Base-by-base conservation (phyloP, 2,888 invertebrate genomes). In the Scaptomyza parva region DNA sequence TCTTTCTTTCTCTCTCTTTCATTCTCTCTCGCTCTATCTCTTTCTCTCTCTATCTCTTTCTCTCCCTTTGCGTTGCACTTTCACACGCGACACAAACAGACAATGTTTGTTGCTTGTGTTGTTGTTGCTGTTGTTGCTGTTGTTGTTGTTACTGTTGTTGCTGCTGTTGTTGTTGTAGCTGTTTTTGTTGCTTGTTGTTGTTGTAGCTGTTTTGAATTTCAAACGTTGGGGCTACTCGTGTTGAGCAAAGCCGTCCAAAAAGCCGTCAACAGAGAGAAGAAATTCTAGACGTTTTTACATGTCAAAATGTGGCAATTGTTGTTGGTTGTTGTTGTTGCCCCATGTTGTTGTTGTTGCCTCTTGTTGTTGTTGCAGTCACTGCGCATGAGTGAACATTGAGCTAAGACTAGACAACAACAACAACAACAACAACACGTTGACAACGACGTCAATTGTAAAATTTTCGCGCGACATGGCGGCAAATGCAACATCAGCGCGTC, bases 311-410 rank as follows among this genome's bases (percentile, higher is more conserved):
- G 68, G 77, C 62, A 45, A 33, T 40, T 65, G 54, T 52, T n/a
- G n/a, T n/a, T n/a, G n/a, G n/a, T n/a, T n/a, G n/a, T n/a, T n/a
- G 22, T 28, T 28, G 28, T 73, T 50, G 48, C 35, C 35, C 3
- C 35, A 40, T 63, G 45, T n/a, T 60, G 50, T 30, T 70, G 41
- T 14, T 55, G 48, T 17, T 66, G 54, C n/a, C n/a, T n/a, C n/a
- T 1, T 43, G 41, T 11, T 53, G 63, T 35, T 66, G 65, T 40
- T 72, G 67, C 58, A 50, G 77, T 83, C 72, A 79, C 59, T 77
- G 87, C 88, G 87, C 88, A 84, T 88, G 88, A 88, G 87, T 84
- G 87, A 80, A 75, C 87, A 84, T 77, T 72, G 82, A 70, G 78
- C 81, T 55, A 64, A 61, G 78, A n/a, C 48, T 48, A 61, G 57